Conservation (phyloP, 2,888 invertebrate species). For the Idaea aversata region DNA sequence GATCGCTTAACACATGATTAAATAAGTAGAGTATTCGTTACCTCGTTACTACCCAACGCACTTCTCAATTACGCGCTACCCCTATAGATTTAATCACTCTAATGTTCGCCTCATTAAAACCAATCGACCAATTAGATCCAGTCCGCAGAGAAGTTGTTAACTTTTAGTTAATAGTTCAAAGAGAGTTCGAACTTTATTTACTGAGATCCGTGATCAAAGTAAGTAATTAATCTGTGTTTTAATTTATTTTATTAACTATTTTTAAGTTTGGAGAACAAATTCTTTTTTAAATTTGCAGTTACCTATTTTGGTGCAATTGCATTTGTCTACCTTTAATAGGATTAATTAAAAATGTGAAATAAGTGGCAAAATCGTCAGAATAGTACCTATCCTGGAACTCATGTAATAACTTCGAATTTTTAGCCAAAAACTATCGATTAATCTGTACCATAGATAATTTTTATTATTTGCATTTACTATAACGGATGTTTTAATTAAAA, state of each 20-base stretch:
- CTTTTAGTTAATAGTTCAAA: neutral
- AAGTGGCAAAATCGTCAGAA: no score
- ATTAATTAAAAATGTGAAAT: no score
- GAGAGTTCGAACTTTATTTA: slow-evolving; percentile 1
- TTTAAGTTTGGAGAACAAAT: no score
- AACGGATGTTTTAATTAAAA: no score
- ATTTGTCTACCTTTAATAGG: no score
- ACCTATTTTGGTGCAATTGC: no score
- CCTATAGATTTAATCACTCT: neutral
- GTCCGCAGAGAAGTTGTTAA: neutral
- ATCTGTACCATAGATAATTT: no score
- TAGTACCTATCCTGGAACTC: no score
- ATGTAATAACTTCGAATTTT: no score
- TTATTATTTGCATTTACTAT: no score
- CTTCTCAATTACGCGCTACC: neutral
- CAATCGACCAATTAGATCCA: neutral
- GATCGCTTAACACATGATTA: neutral
- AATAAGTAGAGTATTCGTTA: neutral
- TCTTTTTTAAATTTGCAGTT: no score
- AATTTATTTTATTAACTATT: neutral
- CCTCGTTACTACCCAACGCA: neutral
- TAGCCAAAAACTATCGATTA: no score
- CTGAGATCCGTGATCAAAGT: neutral
- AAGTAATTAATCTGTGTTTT: neutral
- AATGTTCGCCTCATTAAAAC: neutral